Evolutionary conservation across 2,888 invertebrate genomes (phyloP), one percentile per base, ranked within the genome.

Genomic region (Thymelicus lineola): DNA sequence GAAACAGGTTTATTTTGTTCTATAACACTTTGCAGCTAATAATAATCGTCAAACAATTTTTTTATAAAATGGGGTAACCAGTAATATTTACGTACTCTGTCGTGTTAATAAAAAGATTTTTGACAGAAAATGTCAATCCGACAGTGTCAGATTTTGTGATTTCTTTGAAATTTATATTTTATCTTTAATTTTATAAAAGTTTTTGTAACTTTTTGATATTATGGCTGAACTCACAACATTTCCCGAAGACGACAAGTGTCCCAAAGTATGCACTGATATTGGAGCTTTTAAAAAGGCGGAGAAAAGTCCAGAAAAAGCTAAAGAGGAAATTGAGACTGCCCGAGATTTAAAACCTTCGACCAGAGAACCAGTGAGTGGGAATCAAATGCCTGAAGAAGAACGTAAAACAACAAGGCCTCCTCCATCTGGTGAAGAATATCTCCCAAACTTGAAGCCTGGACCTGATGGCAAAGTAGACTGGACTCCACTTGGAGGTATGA

Each of bases 391-490:
- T 9, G 67, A 74, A 58, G 76, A 82, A 20, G 66, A 73, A 50
- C 64, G 70, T 45, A 77, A 76, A 67, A 35, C 72, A 6, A 28
- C 53, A 7, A 72, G 71, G 67, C 79, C 76, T 14, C 68, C 75
- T 12, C 75, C 78, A 5, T 72, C 79, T 7, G 80, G 76, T 82
- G 74, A 81, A 68, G 84, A 86, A 69, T 78, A 89, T 73, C 80
- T 91, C 0, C 86, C 89, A 0, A 80, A 82, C 50, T 76, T 93
- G 20, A 89, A 82, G 75, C 96, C 96, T 9, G 97, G 96, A 91
- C 95, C 95, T 4, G 96, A 96, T 1, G 97, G 97, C 1, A 95
- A 95, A 75, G 95, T 96, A 0, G 96, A 96, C 82, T 97, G 96
- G 96, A 95, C 96, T 46, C 96, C 97, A 0, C 88, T 96, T 69